Percentiles rank a stretch among this genome's conserved stretches.
phyloP scores from a whole-genome alignment of 2,888 invertebrate species.

The Athrips mouffetella region DNA sequence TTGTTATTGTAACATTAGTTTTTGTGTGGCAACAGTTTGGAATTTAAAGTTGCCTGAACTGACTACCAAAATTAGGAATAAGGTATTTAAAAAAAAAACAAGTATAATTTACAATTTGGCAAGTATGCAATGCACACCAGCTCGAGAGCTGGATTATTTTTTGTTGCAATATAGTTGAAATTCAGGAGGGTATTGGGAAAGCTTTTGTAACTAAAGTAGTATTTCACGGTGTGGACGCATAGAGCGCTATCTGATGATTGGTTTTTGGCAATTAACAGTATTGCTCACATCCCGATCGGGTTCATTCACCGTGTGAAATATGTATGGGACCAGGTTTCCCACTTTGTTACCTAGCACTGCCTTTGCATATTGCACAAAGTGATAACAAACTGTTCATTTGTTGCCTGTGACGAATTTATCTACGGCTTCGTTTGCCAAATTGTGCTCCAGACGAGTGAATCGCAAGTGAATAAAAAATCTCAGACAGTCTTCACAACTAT shows the following conservation, averaged over 20 bases:
- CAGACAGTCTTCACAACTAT: too few species aligned
- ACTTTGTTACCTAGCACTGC: constrained; percentile 57
- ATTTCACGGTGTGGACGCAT: constrained; percentile 69
- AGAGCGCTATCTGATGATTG: constrained; percentile 77
- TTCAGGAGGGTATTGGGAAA: constrained; percentile 17
- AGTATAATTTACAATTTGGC: constrained; percentile 23
- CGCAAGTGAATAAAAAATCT: too few species aligned
- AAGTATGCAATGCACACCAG: constrained; percentile 24
- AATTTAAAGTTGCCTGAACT: constrained; percentile 30
- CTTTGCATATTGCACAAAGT: constrained; percentile 27
- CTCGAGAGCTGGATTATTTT: neutral
- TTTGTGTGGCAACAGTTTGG: constrained; percentile 22
- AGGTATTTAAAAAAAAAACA: constrained; percentile 18
- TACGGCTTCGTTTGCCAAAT: too few species aligned
- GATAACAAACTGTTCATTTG: constrained; percentile 20
- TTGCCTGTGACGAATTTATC: constrained; percentile 11
- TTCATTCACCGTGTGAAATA: constrained; percentile 77
- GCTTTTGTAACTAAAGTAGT: constrained; percentile 72
- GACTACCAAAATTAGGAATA: constrained; percentile 39
- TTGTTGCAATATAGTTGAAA: constrained; percentile 12
- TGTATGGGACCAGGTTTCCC: constrained; percentile 69
- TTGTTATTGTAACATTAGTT: constrained; percentile 15
- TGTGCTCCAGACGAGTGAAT: too few species aligned
- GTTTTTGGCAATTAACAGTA: constrained; percentile 79
- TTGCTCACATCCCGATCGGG: constrained; percentile 73